phyloP scores from a whole-genome alignment of 2,888 invertebrate genomes.

The Plagodis pulveraria region DNA sequence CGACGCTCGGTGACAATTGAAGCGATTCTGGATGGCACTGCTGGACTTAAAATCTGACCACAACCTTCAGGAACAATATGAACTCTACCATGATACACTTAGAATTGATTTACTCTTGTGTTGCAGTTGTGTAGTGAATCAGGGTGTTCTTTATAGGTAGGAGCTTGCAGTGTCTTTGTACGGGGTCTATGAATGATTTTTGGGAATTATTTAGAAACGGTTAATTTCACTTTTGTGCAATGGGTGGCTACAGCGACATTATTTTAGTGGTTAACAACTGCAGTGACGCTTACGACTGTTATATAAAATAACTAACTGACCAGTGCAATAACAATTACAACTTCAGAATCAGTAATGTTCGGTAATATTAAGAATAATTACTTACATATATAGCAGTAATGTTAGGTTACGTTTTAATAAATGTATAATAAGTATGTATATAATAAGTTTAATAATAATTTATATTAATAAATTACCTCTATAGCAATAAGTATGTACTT shows the following conservation, averaged over 20 bases:
- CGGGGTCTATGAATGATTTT: conserved; percentile 76
- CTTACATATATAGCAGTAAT: too few relatives aligned
- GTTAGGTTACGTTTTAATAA: too few relatives aligned
- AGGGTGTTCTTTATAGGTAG: conserved; percentile 52
- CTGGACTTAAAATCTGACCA: conserved; percentile 50
- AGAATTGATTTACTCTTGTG: conserved; percentile 15
- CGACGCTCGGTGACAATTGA: conserved; percentile 64
- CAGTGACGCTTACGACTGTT: conserved; percentile 13
- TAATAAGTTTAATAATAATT: too few relatives aligned
- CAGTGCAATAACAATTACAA: too few relatives aligned
- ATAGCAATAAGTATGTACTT: too few relatives aligned
- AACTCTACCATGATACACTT: conserved; percentile 27
- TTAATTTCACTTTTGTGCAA: conserved; percentile 39
- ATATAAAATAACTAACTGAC: too few relatives aligned
- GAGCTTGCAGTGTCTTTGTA: conserved; percentile 56
- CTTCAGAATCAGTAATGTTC: too few relatives aligned
- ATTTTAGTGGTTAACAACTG: conserved; percentile 17
- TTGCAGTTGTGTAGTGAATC: conserved; percentile 33
- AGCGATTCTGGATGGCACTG: conserved; percentile 65
- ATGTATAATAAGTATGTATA: too few relatives aligned
- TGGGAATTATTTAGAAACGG: conserved; percentile 53
- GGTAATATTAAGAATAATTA: too few relatives aligned
- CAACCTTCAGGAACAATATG: conserved; percentile 20
- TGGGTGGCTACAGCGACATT: conserved; percentile 20
- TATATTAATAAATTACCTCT: too few relatives aligned